phyloP scores from a whole-genome alignment of 2,113 vertebrate species.

The Maccullochella peelii region DNA sequence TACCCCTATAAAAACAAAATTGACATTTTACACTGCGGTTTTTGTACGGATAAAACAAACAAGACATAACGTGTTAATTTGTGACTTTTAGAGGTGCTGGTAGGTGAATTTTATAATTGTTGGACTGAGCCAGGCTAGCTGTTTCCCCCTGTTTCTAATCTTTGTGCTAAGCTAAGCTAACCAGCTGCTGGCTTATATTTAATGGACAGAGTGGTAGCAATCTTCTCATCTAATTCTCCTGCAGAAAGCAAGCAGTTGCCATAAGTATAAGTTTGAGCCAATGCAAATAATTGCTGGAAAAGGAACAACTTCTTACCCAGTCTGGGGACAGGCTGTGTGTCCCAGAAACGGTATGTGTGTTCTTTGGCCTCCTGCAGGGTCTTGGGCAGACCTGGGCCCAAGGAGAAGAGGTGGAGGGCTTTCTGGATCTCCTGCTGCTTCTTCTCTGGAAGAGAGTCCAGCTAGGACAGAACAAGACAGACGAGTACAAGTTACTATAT shows the following conservation, averaged over 20 bases:
- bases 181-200: background rate
- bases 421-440: slow-evolving; percentile 98
- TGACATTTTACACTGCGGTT: background rate
- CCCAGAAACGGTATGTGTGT: slow-evolving; percentile 95
- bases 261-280: background rate
- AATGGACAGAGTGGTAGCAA: background rate
- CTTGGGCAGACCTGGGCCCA: slow-evolving; percentile 90
- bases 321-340: slow-evolving; percentile 95
- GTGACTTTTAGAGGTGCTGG: background rate
- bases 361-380: slow-evolving; percentile 93
- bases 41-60: background rate
- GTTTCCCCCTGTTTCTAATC: no score
- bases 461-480: slow-evolving; percentile 76
- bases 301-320: slow-evolving; percentile 84
- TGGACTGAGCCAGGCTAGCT: no score
- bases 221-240: background rate
- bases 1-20: background rate
- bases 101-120: background rate
- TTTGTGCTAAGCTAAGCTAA: background rate
- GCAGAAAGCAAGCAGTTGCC: background rate
- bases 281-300: background rate
- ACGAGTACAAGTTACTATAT: slow-evolving; percentile 8
- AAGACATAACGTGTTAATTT: background rate
- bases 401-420: slow-evolving; percentile 96
- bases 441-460: slow-evolving; percentile 91